Evolutionary conservation across 1,140 invertebrate species (phyloP).

Genomic region (Dreissena polymorpha): DNA sequence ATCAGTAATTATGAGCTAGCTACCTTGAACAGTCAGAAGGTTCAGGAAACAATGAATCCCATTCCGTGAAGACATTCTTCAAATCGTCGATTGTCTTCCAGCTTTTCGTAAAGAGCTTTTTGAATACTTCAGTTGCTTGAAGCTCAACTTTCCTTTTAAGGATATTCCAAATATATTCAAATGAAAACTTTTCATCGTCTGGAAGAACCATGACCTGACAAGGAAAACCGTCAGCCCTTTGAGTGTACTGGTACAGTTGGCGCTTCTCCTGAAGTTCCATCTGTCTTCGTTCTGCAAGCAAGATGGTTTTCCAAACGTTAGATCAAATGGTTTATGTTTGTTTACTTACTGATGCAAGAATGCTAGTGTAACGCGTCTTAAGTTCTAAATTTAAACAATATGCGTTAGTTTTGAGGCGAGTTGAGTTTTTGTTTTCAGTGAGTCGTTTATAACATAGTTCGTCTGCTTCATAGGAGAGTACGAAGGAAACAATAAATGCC

Average conservation of each 20-base stretch:
- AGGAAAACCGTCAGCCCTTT: not conserved
- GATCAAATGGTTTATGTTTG: too few species aligned
- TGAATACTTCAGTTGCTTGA: not conserved
- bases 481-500: too few species aligned
- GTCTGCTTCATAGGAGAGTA: too few species aligned
- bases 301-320: too few species aligned
- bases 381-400: too few species aligned
- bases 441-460: too few species aligned
- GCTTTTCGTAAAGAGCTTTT: not conserved
- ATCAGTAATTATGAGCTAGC: not conserved
- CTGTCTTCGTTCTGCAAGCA: slow-evolving; percentile 8
- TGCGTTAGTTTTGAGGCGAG: too few species aligned
- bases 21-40: not conserved
- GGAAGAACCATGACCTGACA: not conserved
- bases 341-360: too few species aligned
- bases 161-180: not conserved
- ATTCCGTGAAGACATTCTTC: not conserved
- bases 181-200: slow-evolving; percentile 31
- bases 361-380: too few species aligned
- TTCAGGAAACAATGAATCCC: not conserved
- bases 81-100: not conserved
- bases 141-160: not conserved
- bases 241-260: slow-evolving; percentile 4
- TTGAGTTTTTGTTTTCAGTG: too few species aligned
- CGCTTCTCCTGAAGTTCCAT: slow-evolving; percentile 29